Evolutionary conservation across 2,888 invertebrate species (phyloP), one percentile per base, ranked within the genome.

Genomic region (Camptogramma bilineatum): DNA sequence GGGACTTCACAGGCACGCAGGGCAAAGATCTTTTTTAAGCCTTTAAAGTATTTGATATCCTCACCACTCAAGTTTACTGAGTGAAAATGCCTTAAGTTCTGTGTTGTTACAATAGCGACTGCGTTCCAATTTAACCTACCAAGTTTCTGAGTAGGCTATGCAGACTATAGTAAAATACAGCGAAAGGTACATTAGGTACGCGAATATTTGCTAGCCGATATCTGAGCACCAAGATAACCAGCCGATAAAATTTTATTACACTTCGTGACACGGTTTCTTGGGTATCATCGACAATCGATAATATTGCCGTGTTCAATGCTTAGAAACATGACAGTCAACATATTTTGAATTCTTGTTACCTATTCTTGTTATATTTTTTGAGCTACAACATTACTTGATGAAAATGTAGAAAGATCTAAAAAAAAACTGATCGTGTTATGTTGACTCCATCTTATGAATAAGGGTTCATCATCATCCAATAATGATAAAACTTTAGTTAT

Each of bases 211-310:
- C 71, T 74, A 68, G 71, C 70, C 68, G 71, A 75, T 70, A 70
- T 77, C 73, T 69, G 68, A 71, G 74, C 71, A 75, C 77, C 71
- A 70, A 80, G 84, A 85, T 86, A 85, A 79, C 80, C 65, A 76
- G 54, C 54, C 81, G 85, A 87, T 88, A 87, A 87, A 78, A 77
- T 79, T 85, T 83, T 85, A 86, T 83, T 81, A 77, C 76, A 66
- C 75, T 80, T 75, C 82, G 81, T 84, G 84, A 83, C 86, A 87
- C 82, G 79, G 77, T 81, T 83, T 73, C 74, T 68, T 78, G 66
- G 68, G 70, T 76, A 74, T 77, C 75, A 74, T 74, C 73, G 70
- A 69, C 71, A 79, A 82, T 81, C 82, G 76, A 83, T 82, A 83
- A 75, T 64, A 48, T 47, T 56, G 66, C 51, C 48, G 50, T 60